phyloP scores from a whole-genome alignment of 1,140 invertebrate genomes.

The Drosophila albomicans region DNA sequence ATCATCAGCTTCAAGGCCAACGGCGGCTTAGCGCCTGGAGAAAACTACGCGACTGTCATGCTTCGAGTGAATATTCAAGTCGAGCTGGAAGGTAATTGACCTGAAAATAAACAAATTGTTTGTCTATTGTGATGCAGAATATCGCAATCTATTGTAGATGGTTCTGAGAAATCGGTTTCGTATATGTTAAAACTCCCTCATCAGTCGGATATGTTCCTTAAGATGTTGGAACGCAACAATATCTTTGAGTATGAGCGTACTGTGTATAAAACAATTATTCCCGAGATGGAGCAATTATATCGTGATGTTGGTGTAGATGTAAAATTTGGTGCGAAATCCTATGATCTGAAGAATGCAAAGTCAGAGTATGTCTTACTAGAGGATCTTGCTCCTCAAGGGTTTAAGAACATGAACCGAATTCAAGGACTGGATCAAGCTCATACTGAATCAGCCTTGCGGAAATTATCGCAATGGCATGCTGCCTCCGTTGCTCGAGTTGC shows the following conservation, averaged over 20 bases:
- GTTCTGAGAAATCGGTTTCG: slow-evolving; percentile 36
- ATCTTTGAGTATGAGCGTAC: slow-evolving; percentile 60
- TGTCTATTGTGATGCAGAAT: neutral
- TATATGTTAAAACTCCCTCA: slow-evolving; percentile 71
- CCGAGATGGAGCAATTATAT: slow-evolving; percentile 71
- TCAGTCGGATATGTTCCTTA: slow-evolving; percentile 34
- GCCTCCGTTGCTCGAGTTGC: slow-evolving; percentile 78
- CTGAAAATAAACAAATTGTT: neutral
- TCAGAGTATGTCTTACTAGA: slow-evolving; percentile 85
- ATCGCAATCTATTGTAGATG: neutral
- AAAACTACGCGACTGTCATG: slow-evolving; percentile 71
- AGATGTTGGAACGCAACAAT: slow-evolving; percentile 56
- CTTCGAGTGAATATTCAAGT: slow-evolving; percentile 55
- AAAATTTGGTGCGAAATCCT: slow-evolving; percentile 58
- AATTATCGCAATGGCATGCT: slow-evolving; percentile 87
- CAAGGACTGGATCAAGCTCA: slow-evolving; percentile 86
- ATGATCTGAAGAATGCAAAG: slow-evolving; percentile 50
- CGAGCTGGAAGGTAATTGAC: slow-evolving; percentile 58
- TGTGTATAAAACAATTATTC: slow-evolving; percentile 60
- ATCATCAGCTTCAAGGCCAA: slow-evolving; percentile 57
- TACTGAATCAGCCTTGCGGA: slow-evolving; percentile 85
- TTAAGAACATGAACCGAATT: slow-evolving; percentile 85
- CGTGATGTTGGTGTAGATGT: slow-evolving; percentile 72
- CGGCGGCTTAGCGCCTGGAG: slow-evolving; percentile 55
- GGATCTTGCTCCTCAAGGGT: slow-evolving; percentile 85